Evolutionary conservation across 2,797 vertebrate genomes (phyloP), one percentile per base, ranked within the genome.

Genomic region (Anas capensis): DNA sequence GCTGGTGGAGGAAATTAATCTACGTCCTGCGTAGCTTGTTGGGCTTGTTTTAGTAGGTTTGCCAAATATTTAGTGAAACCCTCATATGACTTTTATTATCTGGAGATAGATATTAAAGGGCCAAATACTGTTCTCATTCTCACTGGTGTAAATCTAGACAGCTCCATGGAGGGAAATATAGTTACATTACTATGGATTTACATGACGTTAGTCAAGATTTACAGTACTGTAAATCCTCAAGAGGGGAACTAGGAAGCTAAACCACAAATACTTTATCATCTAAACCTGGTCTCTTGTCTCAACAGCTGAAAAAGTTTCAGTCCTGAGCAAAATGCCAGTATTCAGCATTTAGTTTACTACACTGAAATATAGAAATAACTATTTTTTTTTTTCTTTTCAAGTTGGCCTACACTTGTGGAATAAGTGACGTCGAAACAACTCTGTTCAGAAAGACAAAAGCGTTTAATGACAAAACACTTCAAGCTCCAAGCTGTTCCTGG

Each of bases 51-150:
- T 94, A 95, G 91, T 95, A 81, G 86, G 88, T 94, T 96, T 97
- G 96, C 96, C 96, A 97, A 97, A 96, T 96, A 96, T 97, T 96
- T 96, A 95, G 92, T 85, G 90, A 97, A 95, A 94, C 88, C 54
- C 54, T 90, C 96, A 96, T 96, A 96, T 95, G 96, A 96, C 65
- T 96, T 95, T 83, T 94, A 96, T 97, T 97, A 95, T 92, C 66
- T 93, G 61, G 58, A 95, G 79, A 87, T 82, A 95, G 93, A 95
- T 93, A 95, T 92, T 96, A 97, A 95, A 89, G 81, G 93, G 78
- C 68, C 82, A 96, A 95, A 96, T 86, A 69, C 69, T 91, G 57
- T 78, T 96, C 93, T 88, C 90, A 89, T 69, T 92, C 86, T 88
- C 34, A 56, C 10, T 87, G 82, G 88, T 91, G 83, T 89, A 97